A percentile compares a stretch with the other conserved stretches of the same genome.
Evolutionary conservation across 1,140 invertebrate species (phyloP).

Genomic region (Penaeus japonicus): DNA sequence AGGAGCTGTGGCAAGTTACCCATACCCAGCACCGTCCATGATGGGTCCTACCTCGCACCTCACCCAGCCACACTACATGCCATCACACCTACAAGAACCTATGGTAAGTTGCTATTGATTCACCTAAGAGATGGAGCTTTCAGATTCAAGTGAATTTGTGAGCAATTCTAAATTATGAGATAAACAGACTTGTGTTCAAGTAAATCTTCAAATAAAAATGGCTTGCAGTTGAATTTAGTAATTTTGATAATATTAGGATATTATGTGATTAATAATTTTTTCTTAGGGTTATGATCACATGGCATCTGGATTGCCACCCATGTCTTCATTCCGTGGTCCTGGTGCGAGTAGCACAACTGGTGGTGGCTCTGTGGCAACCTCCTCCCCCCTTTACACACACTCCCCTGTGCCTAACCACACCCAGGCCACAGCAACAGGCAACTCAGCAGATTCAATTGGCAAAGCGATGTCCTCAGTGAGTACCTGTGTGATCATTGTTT

Average conservation of each 20-base stretch:
- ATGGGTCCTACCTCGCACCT: slow-evolving; percentile 64
- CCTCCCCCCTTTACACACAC: slow-evolving; percentile 62
- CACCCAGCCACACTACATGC: slow-evolving; percentile 61
- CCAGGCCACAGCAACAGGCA: slow-evolving; percentile 64
- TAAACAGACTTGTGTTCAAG: too few species aligned
- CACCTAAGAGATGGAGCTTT: neutral
- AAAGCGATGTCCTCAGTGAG: slow-evolving; percentile 81
- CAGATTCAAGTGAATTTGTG: too few species aligned
- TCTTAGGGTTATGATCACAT: slow-evolving; percentile 72
- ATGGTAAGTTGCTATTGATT: slow-evolving; percentile 67
- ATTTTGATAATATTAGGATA: slow-evolving; percentile 7
- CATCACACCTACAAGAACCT: slow-evolving; percentile 72
- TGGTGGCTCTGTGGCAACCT: slow-evolving; percentile 59
- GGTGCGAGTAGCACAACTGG: slow-evolving; percentile 59
- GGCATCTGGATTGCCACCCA: slow-evolving; percentile 84
- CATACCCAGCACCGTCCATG: slow-evolving; percentile 61
- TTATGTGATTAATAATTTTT: slow-evolving; percentile 58
- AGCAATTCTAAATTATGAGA: neutral
- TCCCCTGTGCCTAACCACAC: slow-evolving; percentile 62
- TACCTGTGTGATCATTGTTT: slow-evolving; percentile 50
- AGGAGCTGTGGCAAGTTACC: slow-evolving; percentile 44
- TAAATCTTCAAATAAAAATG: too few species aligned
- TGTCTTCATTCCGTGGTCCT: slow-evolving; percentile 82
- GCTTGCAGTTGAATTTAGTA: neutral
- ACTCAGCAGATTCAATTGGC: slow-evolving; percentile 77